phyloP scores from a whole-genome alignment of 2,797 vertebrate genomes.

The Crenuchus spilurus region DNA sequence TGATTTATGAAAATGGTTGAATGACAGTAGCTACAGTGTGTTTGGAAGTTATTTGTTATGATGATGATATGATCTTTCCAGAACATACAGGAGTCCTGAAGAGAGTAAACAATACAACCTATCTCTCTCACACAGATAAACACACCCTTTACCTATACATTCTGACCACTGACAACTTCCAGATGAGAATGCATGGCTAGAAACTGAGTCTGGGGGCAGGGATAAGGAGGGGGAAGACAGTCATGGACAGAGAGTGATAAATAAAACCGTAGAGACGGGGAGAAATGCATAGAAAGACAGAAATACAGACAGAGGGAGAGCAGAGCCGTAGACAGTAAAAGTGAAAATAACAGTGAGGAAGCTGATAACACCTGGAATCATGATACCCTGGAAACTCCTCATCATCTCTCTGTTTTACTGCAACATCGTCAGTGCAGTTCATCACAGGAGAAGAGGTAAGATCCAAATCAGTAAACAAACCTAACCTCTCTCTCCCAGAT shows the following conservation, averaged over 20 bases:
- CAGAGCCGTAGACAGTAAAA: too few relatives aligned
- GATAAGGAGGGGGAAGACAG: background rate
- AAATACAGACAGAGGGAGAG: background rate
- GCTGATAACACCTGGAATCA: constrained; percentile 10
- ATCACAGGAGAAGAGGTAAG: constrained; percentile 27
- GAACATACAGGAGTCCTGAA: too few relatives aligned
- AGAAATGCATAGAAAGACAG: background rate
- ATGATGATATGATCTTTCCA: too few relatives aligned
- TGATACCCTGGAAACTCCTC: constrained; percentile 13
- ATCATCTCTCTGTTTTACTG: constrained; percentile 17
- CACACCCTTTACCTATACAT: background rate
- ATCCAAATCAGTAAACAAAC: too few relatives aligned
- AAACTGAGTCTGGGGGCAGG: background rate
- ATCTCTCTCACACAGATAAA: too few relatives aligned
- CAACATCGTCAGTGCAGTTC: background rate
- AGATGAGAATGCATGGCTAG: background rate
- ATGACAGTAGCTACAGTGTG: too few relatives aligned
- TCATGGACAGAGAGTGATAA: background rate
- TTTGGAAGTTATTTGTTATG: too few relatives aligned
- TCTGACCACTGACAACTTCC: constrained; percentile 13
- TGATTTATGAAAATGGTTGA: too few relatives aligned
- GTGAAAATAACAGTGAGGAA: background rate
- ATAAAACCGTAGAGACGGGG: background rate
- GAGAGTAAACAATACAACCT: too few relatives aligned
- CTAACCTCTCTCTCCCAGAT: too few relatives aligned